A percentile compares a stretch with the other conserved stretches of the same genome.
These are phyloP conservation scores for Pseudopipra pipra DNA, from an alignment of 2,113 vertebrate genomes.

Conservation along the genomic window DNA sequence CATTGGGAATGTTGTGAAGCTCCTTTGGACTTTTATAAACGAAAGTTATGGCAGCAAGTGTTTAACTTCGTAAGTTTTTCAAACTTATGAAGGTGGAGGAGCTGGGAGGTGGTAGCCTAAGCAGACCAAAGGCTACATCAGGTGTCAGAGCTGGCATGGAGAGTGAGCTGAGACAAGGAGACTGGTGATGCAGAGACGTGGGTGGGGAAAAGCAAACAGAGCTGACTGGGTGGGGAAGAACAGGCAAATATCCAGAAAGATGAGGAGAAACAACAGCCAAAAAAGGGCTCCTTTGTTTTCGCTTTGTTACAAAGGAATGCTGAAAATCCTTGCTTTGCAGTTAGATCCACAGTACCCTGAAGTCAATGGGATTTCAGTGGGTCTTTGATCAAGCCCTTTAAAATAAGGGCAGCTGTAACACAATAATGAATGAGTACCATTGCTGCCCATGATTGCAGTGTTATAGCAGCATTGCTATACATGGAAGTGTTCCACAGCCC, in stretches of 20 bases:
- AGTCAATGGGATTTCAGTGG: neutral
- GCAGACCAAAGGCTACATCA: neutral
- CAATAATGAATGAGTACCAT: slow-evolving; percentile 5
- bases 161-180: neutral
- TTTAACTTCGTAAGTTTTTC: neutral
- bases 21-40: neutral
- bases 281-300: slow-evolving; percentile 25
- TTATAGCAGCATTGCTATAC: slow-evolving; percentile 50
- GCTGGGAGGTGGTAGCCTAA: neutral
- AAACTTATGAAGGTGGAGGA: neutral
- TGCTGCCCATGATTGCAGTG: neutral
- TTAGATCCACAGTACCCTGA: neutral
- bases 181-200: neutral
- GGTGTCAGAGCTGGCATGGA: slow-evolving; percentile 14
- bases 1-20: neutral
- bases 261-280: slow-evolving; percentile 15
- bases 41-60: neutral
- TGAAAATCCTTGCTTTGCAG: neutral
- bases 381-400: neutral
- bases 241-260: slow-evolving; percentile 32
- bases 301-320: neutral
- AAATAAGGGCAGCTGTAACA: neutral
- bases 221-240: slow-evolving; percentile 38
- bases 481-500: slow-evolving; percentile 61
- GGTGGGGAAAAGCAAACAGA: slow-evolving; percentile 41